Conservation (phyloP, 2,113 vertebrate genomes). For the Aramus guarauna region DNA sequence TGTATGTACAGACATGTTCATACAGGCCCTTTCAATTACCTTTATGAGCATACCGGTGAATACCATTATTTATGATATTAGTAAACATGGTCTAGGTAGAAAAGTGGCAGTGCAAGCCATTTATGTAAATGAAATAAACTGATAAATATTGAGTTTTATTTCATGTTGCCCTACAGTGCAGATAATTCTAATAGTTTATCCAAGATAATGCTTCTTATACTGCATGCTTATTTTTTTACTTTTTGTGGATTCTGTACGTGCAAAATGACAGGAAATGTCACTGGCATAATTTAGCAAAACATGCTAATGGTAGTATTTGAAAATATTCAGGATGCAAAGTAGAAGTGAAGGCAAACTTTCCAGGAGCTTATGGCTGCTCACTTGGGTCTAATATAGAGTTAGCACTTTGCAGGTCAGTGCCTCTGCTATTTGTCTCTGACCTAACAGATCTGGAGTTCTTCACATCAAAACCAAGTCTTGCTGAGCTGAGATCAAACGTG, state of each 20-base stretch:
- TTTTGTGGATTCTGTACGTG: not conserved
- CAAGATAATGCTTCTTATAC: not conserved
- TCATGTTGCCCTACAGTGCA: not conserved
- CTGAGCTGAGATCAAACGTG: constrained; percentile 94
- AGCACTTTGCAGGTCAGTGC: constrained; percentile 93
- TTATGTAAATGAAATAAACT: not conserved
- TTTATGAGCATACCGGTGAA: not conserved
- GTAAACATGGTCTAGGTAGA: not conserved
- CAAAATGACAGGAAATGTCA: not conserved
- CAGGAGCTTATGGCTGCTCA: constrained; percentile 80
- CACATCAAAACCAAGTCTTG: constrained; percentile 96
- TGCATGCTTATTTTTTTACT: not conserved
- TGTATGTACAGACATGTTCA: not conserved
- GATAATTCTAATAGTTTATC: not conserved
- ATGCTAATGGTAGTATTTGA: not conserved
- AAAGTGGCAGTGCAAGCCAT: not conserved
- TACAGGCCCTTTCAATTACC: not conserved
- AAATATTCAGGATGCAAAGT: not conserved
- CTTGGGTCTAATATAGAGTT: constrained; percentile 84
- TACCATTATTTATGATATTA: not conserved
- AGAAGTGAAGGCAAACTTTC: constrained; percentile 62
- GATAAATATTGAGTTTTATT: not conserved
- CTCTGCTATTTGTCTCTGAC: constrained; percentile 90
- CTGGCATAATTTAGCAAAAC: not conserved
- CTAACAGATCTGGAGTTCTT: constrained; percentile 95